phyloP scores from a whole-genome alignment of 2,888 invertebrate species.

The Rhagonycha lutea region DNA sequence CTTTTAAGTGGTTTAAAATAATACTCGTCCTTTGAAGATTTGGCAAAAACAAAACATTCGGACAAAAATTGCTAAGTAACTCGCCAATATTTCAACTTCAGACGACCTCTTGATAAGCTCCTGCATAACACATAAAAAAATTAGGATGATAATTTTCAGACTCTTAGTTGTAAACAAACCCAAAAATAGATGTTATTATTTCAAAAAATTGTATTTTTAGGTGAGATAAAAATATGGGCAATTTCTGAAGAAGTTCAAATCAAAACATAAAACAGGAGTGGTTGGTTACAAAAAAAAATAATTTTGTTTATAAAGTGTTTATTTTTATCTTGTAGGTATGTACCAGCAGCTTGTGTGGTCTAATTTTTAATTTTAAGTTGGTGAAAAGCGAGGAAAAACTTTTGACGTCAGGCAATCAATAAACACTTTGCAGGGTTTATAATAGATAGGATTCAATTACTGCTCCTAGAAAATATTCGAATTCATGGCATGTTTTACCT shows the following conservation, averaged over 20 bases:
- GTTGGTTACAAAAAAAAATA: neutral
- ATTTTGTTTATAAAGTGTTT: neutral
- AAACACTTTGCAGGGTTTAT: neutral
- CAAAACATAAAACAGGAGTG: neutral
- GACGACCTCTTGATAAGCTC: neutral
- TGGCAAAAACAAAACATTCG: neutral
- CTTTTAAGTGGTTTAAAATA: neutral
- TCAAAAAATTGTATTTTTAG: neutral
- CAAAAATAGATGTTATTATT: neutral
- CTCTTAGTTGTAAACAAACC: neutral
- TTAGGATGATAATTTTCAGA: neutral
- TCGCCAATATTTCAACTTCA: neutral
- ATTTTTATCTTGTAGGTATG: neutral
- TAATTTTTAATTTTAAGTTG: neutral
- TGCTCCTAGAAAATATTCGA: neutral
- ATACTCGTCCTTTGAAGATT: neutral
- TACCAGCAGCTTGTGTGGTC: neutral
- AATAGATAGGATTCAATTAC: neutral
- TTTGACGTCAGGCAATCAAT: neutral
- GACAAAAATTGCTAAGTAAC: neutral
- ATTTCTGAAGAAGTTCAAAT: neutral
- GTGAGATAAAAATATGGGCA: neutral
- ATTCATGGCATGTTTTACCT: constrained; percentile 1
- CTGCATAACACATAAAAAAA: neutral
- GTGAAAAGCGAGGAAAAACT: neutral